Percentiles rank a stretch among this genome's conserved stretches.
These are phyloP conservation scores for Dolichopus griseipennis DNA, from an alignment of 2,888 invertebrate genomes.

Conservation along the genomic window DNA sequence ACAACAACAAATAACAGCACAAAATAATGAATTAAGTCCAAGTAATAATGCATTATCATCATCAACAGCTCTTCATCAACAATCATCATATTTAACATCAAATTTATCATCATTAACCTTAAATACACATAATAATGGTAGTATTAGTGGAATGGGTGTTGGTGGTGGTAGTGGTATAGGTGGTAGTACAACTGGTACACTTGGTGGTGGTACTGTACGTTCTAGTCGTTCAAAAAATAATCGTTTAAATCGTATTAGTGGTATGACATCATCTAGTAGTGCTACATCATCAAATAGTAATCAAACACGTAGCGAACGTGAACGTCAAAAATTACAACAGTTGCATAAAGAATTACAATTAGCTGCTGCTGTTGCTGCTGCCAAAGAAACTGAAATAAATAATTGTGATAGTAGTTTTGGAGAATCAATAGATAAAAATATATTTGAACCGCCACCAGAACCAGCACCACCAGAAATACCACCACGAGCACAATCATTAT, in stretches of 20 bases:
- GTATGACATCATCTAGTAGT: conserved; percentile 52
- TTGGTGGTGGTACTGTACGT: conserved; percentile 32
- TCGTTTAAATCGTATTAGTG: conserved; percentile 38
- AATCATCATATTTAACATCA: neutral
- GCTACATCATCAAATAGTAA: conserved; percentile 43
- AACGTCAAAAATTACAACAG: conserved; percentile 30
- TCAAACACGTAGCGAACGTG: conserved; percentile 30
- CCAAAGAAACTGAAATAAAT: conserved; percentile 16
- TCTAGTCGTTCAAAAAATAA: conserved; percentile 35
- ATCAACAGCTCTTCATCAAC: neutral
- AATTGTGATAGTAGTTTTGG: conserved; percentile 19
- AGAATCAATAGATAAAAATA: conserved; percentile 45
- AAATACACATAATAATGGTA: conserved; percentile 19
- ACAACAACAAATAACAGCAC: conserved; percentile 27
- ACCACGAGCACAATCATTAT: conserved; percentile 73
- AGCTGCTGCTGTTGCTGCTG: conserved; percentile 16
- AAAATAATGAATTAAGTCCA: conserved; percentile 11
- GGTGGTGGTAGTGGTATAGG: conserved; percentile 21
- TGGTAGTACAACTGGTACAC: conserved; percentile 33
- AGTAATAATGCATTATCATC: neutral
- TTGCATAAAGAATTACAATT: conserved; percentile 30
- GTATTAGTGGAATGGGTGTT: no score
- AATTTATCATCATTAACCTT: conserved; percentile 12
- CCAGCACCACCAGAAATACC: conserved; percentile 81
- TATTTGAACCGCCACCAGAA: conserved; percentile 66